These are phyloP conservation scores for Pipistrellus pygmaeus DNA, from an alignment of 2,797 vertebrate species.

Conservation along the genomic window DNA sequence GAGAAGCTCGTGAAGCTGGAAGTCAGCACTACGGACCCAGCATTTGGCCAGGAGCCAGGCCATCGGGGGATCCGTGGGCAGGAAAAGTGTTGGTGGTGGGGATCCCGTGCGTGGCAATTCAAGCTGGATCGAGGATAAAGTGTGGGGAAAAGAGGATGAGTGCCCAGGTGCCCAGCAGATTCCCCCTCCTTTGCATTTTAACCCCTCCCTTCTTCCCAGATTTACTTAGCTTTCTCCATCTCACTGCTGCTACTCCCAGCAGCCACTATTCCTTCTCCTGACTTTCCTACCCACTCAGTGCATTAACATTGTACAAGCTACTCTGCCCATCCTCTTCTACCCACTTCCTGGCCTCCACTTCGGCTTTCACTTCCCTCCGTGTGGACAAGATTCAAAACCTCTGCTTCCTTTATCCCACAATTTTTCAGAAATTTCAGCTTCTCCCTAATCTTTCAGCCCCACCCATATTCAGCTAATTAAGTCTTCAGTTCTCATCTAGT, in stretches of 20 bases:
- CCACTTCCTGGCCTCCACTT: neutral
- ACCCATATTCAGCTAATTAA: neutral
- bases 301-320: neutral
- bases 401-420: neutral
- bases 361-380: neutral
- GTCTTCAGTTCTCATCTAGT: neutral
- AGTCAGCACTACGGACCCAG: slow-evolving; percentile 91
- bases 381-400: neutral
- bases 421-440: neutral
- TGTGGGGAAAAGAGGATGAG: neutral
- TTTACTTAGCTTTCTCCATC: neutral
- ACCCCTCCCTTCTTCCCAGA: neutral
- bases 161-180: neutral
- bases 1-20: slow-evolving; percentile 91
- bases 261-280: neutral
- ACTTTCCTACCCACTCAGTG: neutral
- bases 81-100: slow-evolving; percentile 84
- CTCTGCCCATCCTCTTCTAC: neutral
- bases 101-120: slow-evolving; percentile 71
- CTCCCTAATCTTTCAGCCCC: neutral
- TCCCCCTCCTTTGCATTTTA: neutral
- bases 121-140: slow-evolving; percentile 45
- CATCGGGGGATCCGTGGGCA: slow-evolving; percentile 88
- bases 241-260: neutral
- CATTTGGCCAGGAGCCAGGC: slow-evolving; percentile 91